A percentile compares a stretch with the other conserved stretches of the same genome.
Evolutionary conservation across 2,888 invertebrate genomes (phyloP).

Genomic region (Salticus scenicus): DNA sequence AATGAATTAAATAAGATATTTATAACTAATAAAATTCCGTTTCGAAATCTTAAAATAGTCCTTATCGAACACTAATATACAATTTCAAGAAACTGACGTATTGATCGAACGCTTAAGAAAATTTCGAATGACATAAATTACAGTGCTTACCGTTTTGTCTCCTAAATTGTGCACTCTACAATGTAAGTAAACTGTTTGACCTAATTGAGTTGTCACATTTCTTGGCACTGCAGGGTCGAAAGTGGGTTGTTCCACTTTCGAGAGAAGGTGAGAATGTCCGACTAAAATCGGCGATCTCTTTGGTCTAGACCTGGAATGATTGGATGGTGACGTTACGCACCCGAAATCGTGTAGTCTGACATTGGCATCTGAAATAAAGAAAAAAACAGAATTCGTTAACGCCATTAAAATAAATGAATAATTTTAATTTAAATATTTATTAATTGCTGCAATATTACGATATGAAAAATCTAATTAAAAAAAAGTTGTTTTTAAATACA

Average conservation of each 20-base stretch:
- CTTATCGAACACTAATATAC: too few relatives aligned
- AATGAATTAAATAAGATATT: too few relatives aligned
- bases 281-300: conserved; percentile 54
- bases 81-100: too few relatives aligned
- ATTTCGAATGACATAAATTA: too few relatives aligned
- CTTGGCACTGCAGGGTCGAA: conserved; percentile 64
- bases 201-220: conserved; percentile 72
- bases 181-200: conserved; percentile 72
- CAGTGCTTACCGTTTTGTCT: conserved; percentile 73
- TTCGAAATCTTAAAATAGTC: too few relatives aligned
- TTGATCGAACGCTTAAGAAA: too few relatives aligned
- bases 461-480: too few relatives aligned
- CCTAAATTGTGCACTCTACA: conserved; percentile 72
- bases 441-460: too few relatives aligned
- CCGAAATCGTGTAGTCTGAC: conserved; percentile 34
- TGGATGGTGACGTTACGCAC: conserved; percentile 33
- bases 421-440: too few relatives aligned
- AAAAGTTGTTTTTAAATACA: too few relatives aligned
- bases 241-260: conserved; percentile 68
- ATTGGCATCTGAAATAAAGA: conserved; percentile 11
- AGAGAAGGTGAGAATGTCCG: conserved; percentile 59
- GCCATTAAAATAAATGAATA: too few relatives aligned
- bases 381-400: not conserved
- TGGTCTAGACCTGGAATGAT: conserved; percentile 31
- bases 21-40: too few relatives aligned